Conservation (phyloP, 2,113 vertebrate species). For the Paralichthys olivaceus region DNA sequence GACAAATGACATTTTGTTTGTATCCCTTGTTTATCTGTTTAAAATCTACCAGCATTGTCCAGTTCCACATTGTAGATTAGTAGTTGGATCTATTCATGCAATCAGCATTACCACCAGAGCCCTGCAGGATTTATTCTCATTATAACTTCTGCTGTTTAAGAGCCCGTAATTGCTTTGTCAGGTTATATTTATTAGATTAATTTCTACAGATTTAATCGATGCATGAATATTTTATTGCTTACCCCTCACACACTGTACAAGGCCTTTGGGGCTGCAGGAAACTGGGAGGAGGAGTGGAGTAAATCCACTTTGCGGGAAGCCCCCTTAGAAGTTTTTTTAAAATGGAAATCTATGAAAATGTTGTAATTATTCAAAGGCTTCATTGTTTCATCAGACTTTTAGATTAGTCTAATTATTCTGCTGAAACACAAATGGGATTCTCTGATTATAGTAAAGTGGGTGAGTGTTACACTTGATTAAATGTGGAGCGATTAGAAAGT, state of each 20-base stretch:
- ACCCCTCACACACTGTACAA: constrained; percentile 52
- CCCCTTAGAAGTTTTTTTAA: constrained; percentile 46
- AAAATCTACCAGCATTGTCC: neutral
- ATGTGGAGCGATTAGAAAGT: neutral
- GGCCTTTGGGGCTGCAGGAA: constrained; percentile 46
- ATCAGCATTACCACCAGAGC: constrained; percentile 40
- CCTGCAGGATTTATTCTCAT: constrained; percentile 73
- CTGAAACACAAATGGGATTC: constrained; percentile 56
- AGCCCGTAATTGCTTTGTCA: constrained; percentile 70
- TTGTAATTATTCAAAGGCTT: constrained; percentile 71
- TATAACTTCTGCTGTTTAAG: constrained; percentile 66
- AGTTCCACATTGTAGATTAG: neutral
- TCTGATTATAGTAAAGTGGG: constrained; percentile 37
- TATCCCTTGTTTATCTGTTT: neutral
- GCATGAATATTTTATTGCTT: constrained; percentile 83
- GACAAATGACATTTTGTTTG: neutral
- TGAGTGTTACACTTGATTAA: constrained; percentile 22
- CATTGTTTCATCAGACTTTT: constrained; percentile 65
- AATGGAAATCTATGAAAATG: constrained; percentile 50
- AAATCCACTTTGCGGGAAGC: constrained; percentile 45
- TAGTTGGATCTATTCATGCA: constrained; percentile 25
- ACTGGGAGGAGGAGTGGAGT: constrained; percentile 22
- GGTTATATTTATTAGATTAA: constrained; percentile 80
- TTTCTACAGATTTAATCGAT: constrained; percentile 77
- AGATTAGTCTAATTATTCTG: constrained; percentile 62